Percentiles rank a stretch among this genome's conserved stretches.
phyloP scores from a whole-genome alignment of 92 coral and sea anemone genomes.

The Porites rus region DNA sequence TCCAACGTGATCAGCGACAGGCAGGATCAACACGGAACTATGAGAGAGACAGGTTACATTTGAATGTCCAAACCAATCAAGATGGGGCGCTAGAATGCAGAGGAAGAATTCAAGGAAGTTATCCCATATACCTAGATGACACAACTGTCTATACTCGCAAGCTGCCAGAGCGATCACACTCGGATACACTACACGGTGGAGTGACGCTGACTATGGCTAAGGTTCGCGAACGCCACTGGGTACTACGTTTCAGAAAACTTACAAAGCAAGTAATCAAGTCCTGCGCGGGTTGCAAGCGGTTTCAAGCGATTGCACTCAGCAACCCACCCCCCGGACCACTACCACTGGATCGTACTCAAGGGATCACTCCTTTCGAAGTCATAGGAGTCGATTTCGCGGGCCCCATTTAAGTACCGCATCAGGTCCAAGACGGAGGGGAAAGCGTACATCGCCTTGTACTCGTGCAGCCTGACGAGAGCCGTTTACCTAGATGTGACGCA shows the following conservation, averaged over 20 bases:
- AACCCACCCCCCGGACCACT: slow-evolving; percentile 36
- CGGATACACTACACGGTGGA: slow-evolving; percentile 41
- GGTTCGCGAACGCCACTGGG: slow-evolving; percentile 28
- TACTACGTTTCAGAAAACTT: slow-evolving; percentile 14
- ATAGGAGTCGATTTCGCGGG: slow-evolving; percentile 9
- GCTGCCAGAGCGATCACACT: neutral
- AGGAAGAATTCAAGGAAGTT: slow-evolving; percentile 4
- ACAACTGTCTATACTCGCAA: neutral
- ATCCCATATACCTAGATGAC: slow-evolving; percentile 39
- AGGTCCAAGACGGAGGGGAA: slow-evolving; percentile 16
- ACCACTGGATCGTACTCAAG: slow-evolving; percentile 21
- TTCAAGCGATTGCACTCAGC: slow-evolving; percentile 28
- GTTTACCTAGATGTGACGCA: slow-evolving; percentile 31
- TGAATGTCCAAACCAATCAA: slow-evolving; percentile 31
- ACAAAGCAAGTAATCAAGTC: slow-evolving; percentile 27
- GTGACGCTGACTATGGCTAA: slow-evolving; percentile 14
- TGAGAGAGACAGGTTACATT: slow-evolving; percentile 20
- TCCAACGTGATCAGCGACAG: slow-evolving; percentile 19
- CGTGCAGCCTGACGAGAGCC: slow-evolving; percentile 41
- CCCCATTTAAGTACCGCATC: slow-evolving; percentile 1
- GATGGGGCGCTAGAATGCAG: slow-evolving; percentile 32
- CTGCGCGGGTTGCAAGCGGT: slow-evolving; percentile 44
- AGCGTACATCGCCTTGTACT: slow-evolving; percentile 31
- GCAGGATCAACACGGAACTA: slow-evolving; percentile 23
- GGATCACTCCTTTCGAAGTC: slow-evolving; percentile 18